A percentile compares a stretch with the other conserved stretches of the same genome.
phyloP scores from a whole-genome alignment of 2,797 vertebrate species.

The Falco novaeseelandiae region DNA sequence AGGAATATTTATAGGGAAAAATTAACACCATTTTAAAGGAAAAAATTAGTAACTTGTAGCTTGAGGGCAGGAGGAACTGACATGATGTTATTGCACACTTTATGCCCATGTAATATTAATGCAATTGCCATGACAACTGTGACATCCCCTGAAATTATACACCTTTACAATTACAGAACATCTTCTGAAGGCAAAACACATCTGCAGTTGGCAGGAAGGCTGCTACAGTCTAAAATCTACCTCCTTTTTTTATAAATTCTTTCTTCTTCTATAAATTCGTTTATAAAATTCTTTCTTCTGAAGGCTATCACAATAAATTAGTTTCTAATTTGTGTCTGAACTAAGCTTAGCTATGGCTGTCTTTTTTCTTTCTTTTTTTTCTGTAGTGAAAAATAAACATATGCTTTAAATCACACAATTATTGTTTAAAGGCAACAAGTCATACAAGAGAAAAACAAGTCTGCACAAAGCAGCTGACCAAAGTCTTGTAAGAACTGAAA shows the following conservation, averaged over 20 bases:
- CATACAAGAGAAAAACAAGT: not conserved
- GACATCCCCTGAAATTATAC: slow-evolving; percentile 63
- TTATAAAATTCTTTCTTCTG: not conserved
- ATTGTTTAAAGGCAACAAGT: not conserved
- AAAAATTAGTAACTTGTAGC: slow-evolving; percentile 48
- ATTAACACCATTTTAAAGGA: slow-evolving; percentile 7
- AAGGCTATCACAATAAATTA: not conserved
- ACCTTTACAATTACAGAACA: slow-evolving; percentile 62
- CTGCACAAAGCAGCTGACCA: not conserved
- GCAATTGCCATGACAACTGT: slow-evolving; percentile 75
- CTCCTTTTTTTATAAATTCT: not conserved
- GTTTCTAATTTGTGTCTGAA: not conserved
- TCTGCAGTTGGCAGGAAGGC: not conserved
- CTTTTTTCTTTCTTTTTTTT: not conserved
- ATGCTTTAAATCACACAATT: not conserved
- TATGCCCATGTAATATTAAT: slow-evolving; percentile 64
- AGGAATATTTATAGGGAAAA: not conserved
- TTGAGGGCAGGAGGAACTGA: slow-evolving; percentile 56
- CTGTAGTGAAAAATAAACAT: not conserved
- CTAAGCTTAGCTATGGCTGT: not conserved
- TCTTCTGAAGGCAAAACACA: slow-evolving; percentile 49
- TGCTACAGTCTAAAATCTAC: not conserved
- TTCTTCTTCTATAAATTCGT: not conserved
- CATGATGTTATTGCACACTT: slow-evolving; percentile 39
- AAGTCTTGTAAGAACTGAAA: not conserved